Percentiles rank a stretch among this genome's conserved stretches.
These are phyloP conservation scores for Aspidoscelis tigris DNA, from an alignment of 2,113 vertebrate species.

Conservation along the genomic window DNA sequence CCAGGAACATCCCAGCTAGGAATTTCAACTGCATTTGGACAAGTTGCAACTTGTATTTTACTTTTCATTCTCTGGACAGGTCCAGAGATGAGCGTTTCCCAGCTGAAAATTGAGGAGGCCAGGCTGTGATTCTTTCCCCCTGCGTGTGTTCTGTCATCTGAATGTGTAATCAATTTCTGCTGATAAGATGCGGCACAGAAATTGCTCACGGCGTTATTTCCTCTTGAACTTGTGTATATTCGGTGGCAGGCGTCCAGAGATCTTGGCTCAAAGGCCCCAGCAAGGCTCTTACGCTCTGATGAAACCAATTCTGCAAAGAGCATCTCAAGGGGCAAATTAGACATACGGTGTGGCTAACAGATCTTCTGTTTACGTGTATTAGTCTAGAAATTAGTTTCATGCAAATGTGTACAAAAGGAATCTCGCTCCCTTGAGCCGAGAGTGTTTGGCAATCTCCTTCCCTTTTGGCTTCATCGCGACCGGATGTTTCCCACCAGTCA, in stretches of 20 bases:
- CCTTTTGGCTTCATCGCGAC: conserved; percentile 36
- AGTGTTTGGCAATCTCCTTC: conserved; percentile 20
- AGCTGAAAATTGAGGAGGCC: neutral
- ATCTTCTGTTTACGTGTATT: neutral
- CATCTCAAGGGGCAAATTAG: neutral
- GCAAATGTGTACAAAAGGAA: neutral
- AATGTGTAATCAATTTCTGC: conserved; percentile 21
- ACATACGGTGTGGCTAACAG: conserved; percentile 17
- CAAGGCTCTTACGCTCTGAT: neutral
- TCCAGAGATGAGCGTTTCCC: neutral
- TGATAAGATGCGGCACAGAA: conserved; percentile 40
- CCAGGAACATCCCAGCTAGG: no score
- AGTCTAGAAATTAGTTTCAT: neutral
- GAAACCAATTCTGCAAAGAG: conserved; percentile 36
- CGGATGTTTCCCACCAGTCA: conserved; percentile 49
- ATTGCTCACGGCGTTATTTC: conserved; percentile 7
- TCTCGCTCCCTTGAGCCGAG: neutral
- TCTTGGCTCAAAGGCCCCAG: neutral
- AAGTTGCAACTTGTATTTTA: neutral
- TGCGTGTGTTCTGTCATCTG: conserved; percentile 33
- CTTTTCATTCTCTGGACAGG: neutral
- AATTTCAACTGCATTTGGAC: no score
- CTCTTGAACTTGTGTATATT: conserved; percentile 30
- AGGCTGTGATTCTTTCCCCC: neutral
- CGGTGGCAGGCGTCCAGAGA: neutral